Conservation (phyloP, 2,113 vertebrate genomes). For the Anoura caudifer region DNA sequence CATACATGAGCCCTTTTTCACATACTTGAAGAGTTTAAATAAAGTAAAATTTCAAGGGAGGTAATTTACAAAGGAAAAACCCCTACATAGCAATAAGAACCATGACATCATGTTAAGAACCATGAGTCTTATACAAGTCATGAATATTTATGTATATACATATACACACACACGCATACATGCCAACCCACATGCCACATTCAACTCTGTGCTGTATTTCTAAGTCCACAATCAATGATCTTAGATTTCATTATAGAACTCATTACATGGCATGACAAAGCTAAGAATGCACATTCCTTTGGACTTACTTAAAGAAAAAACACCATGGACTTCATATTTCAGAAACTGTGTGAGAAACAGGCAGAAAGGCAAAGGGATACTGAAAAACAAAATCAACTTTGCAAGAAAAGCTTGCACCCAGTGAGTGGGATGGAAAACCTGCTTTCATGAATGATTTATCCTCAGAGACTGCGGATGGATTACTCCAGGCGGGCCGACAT, state of each 20-base stretch:
- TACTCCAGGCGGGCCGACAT: background rate
- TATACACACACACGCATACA: no score
- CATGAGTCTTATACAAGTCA: background rate
- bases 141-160: background rate
- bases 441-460: slow-evolving; percentile 51
- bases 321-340: background rate
- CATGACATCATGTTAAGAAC: background rate
- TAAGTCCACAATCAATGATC: background rate
- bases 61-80: background rate
- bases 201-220: background rate
- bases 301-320: background rate
- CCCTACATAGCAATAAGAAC: background rate
- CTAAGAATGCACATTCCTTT: background rate
- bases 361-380: slow-evolving; percentile 16
- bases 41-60: background rate
- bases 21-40: background rate
- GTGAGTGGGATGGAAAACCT: background rate
- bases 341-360: background rate
- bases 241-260: background rate
- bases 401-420: background rate
- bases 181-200: no score
- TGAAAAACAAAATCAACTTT: background rate
- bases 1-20: background rate
- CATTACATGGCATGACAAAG: background rate
- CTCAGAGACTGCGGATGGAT: background rate